phyloP scores from a whole-genome alignment of 2,113 vertebrate species.

The Corythoichthys intestinalis region DNA sequence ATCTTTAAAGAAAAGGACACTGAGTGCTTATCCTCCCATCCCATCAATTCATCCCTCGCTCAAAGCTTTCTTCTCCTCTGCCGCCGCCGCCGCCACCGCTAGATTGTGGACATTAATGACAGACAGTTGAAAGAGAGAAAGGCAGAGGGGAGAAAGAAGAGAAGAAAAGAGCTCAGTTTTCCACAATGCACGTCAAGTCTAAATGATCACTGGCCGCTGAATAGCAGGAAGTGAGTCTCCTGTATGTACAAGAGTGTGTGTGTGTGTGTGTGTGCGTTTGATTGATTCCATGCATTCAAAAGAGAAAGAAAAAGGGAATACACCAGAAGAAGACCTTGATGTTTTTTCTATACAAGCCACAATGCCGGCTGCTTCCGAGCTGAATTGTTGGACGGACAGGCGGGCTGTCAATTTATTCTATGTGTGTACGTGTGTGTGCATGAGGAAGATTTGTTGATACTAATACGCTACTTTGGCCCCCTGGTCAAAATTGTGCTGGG shows the following conservation, averaged over 20 bases:
- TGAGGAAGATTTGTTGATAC: slow-evolving; percentile 33
- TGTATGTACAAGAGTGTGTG: slow-evolving; percentile 59
- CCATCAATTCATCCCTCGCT: slow-evolving; percentile 92
- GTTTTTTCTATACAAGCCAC: slow-evolving; percentile 46
- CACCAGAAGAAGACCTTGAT: slow-evolving; percentile 66
- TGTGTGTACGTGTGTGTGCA: slow-evolving; percentile 9
- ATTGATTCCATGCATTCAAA: slow-evolving; percentile 87
- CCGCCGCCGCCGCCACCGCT: slow-evolving; percentile 63
- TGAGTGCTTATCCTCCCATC: slow-evolving; percentile 90
- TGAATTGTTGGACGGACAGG: slow-evolving; percentile 41
- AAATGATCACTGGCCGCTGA: slow-evolving; percentile 90
- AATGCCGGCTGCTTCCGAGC: slow-evolving; percentile 51
- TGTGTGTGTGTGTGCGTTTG: slow-evolving; percentile 73
- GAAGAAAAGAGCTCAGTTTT: slow-evolving; percentile 77
- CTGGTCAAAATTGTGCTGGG: not conserved
- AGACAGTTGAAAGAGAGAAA: slow-evolving; percentile 88
- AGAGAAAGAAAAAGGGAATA: slow-evolving; percentile 49
- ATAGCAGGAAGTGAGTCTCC: slow-evolving; percentile 79
- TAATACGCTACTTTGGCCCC: slow-evolving; percentile 23
- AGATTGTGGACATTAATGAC: slow-evolving; percentile 96
- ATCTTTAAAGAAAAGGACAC: slow-evolving; percentile 85
- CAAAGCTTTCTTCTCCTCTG: slow-evolving; percentile 77
- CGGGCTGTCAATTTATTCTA: slow-evolving; percentile 65
- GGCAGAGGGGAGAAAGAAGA: slow-evolving; percentile 74
- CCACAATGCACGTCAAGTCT: slow-evolving; percentile 98